These are phyloP conservation scores for Ophioderma brevispina DNA, from an alignment of 35 echinoderm and acorn worm species.

Conservation along the genomic window DNA sequence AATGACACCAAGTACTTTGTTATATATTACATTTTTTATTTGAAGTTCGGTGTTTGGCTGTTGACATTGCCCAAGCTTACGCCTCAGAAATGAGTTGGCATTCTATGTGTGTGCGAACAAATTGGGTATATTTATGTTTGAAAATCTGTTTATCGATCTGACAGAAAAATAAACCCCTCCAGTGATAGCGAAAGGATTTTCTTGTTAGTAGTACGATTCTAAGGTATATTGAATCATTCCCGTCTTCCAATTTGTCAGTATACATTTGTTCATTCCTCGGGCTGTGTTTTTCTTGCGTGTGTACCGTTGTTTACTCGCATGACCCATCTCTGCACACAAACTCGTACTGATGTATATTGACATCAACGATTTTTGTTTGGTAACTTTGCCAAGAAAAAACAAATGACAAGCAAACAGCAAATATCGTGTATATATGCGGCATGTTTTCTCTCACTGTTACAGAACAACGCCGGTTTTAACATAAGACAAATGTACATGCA, in stretches of 20 bases:
- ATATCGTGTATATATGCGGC: background rate
- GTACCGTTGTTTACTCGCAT: background rate
- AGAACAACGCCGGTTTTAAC: too few relatives aligned
- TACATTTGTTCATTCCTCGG: background rate
- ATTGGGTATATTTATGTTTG: slow-evolving; percentile 71
- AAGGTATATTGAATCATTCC: background rate
- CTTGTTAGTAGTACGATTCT: slow-evolving; percentile 20
- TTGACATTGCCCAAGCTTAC: slow-evolving; percentile 75
- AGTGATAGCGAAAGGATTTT: slow-evolving; percentile 14
- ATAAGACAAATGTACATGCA: too few relatives aligned
- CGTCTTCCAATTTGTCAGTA: background rate
- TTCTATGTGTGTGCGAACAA: slow-evolving; percentile 59
- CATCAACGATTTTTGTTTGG: background rate
- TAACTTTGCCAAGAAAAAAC: background rate
- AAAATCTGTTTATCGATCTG: slow-evolving; percentile 76
- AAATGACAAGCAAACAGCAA: background rate
- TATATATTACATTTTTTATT: slow-evolving; percentile 97
- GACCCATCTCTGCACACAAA: background rate
- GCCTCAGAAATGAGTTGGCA: slow-evolving; percentile 54
- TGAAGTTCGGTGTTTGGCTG: slow-evolving; percentile 83
- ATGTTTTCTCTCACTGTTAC: too few relatives aligned
- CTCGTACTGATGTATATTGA: background rate
- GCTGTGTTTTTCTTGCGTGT: background rate
- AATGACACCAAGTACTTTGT: slow-evolving; percentile 80
- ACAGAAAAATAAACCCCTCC: slow-evolving; percentile 36